Base-by-base conservation (phyloP, 2,113 vertebrate genomes). In the Podiceps cristatus region DNA sequence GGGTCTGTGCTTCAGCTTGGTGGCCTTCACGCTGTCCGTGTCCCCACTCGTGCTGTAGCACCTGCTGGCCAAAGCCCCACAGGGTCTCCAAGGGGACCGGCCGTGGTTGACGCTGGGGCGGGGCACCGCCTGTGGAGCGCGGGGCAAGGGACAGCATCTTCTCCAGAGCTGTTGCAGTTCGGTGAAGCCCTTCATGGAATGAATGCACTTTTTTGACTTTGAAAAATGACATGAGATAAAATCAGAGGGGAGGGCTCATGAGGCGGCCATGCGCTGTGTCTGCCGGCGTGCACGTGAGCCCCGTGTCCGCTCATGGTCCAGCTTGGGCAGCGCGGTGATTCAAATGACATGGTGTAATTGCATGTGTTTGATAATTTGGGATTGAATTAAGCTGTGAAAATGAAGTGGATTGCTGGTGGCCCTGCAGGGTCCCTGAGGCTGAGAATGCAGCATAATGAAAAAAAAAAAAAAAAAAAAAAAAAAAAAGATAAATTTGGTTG, bases 281-380 rank as follows among this genome's bases (percentile, higher is more conserved):
- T 44, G 79, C 52, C 0, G 0, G 33, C 1, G 0, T 1, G 3
- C 6, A 2, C 1, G 0, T 10, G 24, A n/a, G 19, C 18, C 66
- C 69, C 0, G 0, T 19, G 4, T n/a, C 62, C 1, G 9, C 75
- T 56, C 7, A 2, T 25, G 0, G 1, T 55, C 84, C 60, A 18
- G 64, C 88, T 24, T 20, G 56, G 78, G 8, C 77, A 58, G 77
- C 4, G 0, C 1, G 2, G 35, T 13, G 42, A 84, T 69, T 55
- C 84, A 80, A 42, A 50, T 84, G 77, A 84, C 87, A 74, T 1
- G 0, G 42, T 53, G 60, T 55, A 81, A 94, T 94, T 84, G 92
- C 52, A 18, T 66, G 31, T 13, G 10, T 81, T 89, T 80, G 69
- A 24, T 91, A 71, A 91, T 86, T 19, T 50, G 55, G 64, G 86